phyloP scores from a whole-genome alignment of 2,113 vertebrate genomes.

The Burhinus bistriatus region DNA sequence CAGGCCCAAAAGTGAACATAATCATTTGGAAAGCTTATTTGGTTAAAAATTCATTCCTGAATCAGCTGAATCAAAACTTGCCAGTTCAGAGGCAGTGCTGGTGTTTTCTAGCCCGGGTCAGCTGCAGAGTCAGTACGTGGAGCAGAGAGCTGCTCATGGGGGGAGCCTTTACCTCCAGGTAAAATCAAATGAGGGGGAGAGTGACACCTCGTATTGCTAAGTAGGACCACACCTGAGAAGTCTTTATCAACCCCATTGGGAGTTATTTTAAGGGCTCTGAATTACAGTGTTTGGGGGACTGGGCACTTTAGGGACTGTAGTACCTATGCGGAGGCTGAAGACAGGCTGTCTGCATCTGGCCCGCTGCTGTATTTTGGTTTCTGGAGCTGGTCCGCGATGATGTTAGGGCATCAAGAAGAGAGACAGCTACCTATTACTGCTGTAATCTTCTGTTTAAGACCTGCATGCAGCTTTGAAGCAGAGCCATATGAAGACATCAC shows the following conservation, averaged over 20 bases:
- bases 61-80: not conserved
- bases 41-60: not conserved
- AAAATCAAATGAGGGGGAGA: not conserved
- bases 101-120: not conserved
- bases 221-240: not conserved
- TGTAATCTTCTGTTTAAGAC: not conserved
- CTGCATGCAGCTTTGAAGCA: not conserved
- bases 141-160: not conserved
- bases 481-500: not conserved
- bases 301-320: not conserved
- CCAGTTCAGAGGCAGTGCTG: accelerated
- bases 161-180: not conserved
- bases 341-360: not conserved
- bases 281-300: not conserved
- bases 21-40: not conserved
- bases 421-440: not conserved
- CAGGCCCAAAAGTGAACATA: not conserved
- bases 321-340: not conserved
- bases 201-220: not conserved
- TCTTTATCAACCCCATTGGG: accelerated
- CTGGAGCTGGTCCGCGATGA: not conserved
- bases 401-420: not conserved
- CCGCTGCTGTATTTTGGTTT: not conserved
- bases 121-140: not conserved
- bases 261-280: not conserved